A percentile compares a stretch with the other conserved stretches of the same genome.
Conservation (phyloP, 1,140 invertebrate genomes). For the Stratiolaelaps scimitus region DNA sequence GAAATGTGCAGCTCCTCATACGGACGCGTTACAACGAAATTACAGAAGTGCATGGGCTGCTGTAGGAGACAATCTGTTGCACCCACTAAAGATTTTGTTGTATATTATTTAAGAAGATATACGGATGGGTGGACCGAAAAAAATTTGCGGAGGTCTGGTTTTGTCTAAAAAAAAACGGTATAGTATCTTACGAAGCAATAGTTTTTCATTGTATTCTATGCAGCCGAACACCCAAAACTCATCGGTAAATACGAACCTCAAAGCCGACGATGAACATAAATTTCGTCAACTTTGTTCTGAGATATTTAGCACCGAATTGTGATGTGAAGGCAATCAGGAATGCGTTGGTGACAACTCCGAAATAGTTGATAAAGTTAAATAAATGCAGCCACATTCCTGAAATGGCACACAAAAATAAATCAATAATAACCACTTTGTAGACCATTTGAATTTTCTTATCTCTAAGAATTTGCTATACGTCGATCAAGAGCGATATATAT, state of each 20-base stretch:
- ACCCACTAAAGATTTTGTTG: too few species aligned
- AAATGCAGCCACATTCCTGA: conserved; percentile 44
- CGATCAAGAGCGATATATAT: too few species aligned
- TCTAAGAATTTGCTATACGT: too few species aligned
- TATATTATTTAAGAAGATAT: too few species aligned
- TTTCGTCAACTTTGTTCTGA: conserved; percentile 33
- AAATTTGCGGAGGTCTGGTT: too few species aligned
- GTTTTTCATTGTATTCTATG: background rate
- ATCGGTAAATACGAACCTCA: conserved; percentile 39
- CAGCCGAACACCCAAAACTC: background rate
- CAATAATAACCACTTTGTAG: too few species aligned
- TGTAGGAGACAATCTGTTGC: too few species aligned
- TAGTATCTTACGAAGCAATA: background rate
- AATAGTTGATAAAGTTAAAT: conserved; percentile 42
- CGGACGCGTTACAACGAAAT: too few species aligned
- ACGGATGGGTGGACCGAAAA: too few species aligned
- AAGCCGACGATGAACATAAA: conserved; percentile 42
- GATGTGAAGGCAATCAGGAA: conserved; percentile 45
- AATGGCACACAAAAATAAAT: conserved; percentile 30
- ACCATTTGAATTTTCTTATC: too few species aligned
- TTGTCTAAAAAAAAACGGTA: conserved; percentile 21
- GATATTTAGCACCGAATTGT: conserved; percentile 38
- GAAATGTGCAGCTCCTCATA: too few species aligned
- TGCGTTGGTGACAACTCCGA: conserved; percentile 43
- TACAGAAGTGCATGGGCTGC: too few species aligned